Conservation (phyloP, 2,888 invertebrate genomes). For the Agapostemon virescens region DNA sequence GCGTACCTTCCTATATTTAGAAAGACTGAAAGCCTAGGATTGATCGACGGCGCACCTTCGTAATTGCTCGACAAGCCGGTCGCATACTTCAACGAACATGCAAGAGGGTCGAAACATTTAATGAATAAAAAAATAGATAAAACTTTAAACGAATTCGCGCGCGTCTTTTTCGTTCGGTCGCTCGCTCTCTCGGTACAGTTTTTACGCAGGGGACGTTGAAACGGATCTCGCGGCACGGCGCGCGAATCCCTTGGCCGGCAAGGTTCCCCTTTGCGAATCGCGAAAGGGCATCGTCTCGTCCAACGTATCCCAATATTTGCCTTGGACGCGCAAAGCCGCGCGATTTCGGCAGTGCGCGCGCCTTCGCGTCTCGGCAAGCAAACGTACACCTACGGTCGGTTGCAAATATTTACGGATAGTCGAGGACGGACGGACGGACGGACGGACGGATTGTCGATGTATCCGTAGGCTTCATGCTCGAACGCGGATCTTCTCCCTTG, state of each 20-base stretch:
- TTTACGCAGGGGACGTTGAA: too few relatives aligned
- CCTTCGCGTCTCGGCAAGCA: constrained; percentile 16
- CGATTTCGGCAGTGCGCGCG: constrained; percentile 37
- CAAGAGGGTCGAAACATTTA: constrained; percentile 54
- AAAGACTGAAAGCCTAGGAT: constrained; percentile 46
- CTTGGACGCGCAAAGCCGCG: constrained; percentile 31
- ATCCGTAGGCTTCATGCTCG: constrained; percentile 70
- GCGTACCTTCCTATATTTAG: constrained; percentile 50
- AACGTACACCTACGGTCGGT: constrained; percentile 35
- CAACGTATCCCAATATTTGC: constrained; percentile 57
- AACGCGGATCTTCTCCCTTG: constrained; percentile 69
- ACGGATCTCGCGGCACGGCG: constrained; percentile 16
- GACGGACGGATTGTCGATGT: constrained; percentile 56
- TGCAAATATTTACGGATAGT: constrained; percentile 66
- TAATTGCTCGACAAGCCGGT: constrained; percentile 45
- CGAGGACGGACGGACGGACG: constrained; percentile 24
- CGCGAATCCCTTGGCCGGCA: background rate
- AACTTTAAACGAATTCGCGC: too few relatives aligned
- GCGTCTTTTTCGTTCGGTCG: too few relatives aligned
- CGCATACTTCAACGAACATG: constrained; percentile 50
- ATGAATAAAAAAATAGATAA: constrained; percentile 52
- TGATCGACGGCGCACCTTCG: constrained; percentile 52
- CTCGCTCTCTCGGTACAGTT: too few relatives aligned
- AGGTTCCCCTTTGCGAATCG: constrained; percentile 9
- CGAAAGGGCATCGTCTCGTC: constrained; percentile 30